phyloP scores from a whole-genome alignment of 2,113 vertebrate species.

The Triplophysa dalaica region DNA sequence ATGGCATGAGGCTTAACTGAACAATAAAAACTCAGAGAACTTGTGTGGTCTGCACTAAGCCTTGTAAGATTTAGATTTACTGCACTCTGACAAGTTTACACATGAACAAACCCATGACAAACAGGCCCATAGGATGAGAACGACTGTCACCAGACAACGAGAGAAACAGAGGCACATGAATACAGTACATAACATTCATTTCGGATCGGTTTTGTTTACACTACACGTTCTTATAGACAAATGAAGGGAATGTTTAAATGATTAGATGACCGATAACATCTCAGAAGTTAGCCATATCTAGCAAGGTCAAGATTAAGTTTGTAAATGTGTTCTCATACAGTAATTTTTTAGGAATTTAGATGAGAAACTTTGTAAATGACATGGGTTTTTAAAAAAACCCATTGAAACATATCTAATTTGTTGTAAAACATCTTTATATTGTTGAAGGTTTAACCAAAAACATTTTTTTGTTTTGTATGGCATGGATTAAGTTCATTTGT shows the following conservation, averaged over 20 bases:
- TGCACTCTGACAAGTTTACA: constrained; percentile 47
- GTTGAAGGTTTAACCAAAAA: too few relatives aligned
- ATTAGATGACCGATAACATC: not conserved
- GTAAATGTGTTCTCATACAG: too few relatives aligned
- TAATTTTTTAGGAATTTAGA: too few relatives aligned
- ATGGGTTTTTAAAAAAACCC: too few relatives aligned
- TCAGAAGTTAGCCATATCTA: not conserved
- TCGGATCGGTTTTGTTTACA: constrained; percentile 23
- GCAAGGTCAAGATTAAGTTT: too few relatives aligned
- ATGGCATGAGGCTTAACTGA: not conserved
- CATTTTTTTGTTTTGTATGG: too few relatives aligned
- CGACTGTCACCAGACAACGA: constrained; percentile 45
- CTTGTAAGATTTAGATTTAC: constrained; percentile 58
- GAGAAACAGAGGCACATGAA: constrained; percentile 28
- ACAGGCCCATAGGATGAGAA: constrained; percentile 8
- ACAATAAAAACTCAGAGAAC: not conserved
- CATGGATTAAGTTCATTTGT: too few relatives aligned
- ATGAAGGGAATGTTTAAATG: not conserved
- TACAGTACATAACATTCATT: constrained; percentile 49
- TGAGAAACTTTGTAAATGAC: too few relatives aligned
- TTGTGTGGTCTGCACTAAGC: constrained; percentile 50
- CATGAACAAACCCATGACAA: constrained; percentile 56
- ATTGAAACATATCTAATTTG: too few relatives aligned
- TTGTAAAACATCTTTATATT: too few relatives aligned
- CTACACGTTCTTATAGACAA: not conserved